Conservation (phyloP, 1,140 invertebrate genomes). For the Asobara japonica region DNA sequence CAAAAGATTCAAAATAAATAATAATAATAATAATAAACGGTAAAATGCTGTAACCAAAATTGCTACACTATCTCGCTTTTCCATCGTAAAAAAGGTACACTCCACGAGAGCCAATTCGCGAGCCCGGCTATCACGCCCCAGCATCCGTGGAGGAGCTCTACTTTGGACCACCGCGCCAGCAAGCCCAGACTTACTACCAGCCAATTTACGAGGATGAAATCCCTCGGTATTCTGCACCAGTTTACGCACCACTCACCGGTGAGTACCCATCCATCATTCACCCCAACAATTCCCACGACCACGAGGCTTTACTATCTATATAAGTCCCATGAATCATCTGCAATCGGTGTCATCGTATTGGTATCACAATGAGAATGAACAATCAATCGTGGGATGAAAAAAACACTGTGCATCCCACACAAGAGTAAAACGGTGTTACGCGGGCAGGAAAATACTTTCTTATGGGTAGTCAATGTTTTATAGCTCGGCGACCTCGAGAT, state of each 20-base stretch:
- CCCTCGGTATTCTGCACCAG: slow-evolving; percentile 55
- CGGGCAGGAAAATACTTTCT: too few relatives aligned
- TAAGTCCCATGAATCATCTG: slow-evolving; percentile 1
- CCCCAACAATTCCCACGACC: background rate
- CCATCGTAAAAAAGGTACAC: slow-evolving; percentile 46
- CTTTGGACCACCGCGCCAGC: slow-evolving; percentile 50
- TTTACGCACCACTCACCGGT: slow-evolving; percentile 59
- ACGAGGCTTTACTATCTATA: background rate
- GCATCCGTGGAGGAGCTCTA: slow-evolving; percentile 58
- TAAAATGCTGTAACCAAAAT: too few relatives aligned
- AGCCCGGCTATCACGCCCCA: slow-evolving; percentile 58
- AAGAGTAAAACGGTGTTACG: too few relatives aligned
- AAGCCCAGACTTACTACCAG: slow-evolving; percentile 53
- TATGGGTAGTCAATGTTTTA: too few relatives aligned
- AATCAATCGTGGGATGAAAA: background rate
- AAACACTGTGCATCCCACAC: background rate
- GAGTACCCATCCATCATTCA: slow-evolving; percentile 33
- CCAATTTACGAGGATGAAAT: slow-evolving; percentile 61
- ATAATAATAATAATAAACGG: too few relatives aligned
- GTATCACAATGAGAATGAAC: background rate
- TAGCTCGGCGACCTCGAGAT: too few relatives aligned
- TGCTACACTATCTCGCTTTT: background rate
- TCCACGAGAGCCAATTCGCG: slow-evolving; percentile 44
- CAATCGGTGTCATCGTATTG: slow-evolving; percentile 14
- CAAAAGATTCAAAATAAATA: background rate